Conservation (phyloP, 2,888 invertebrate species). For the Conops quadrifasciatus region DNA sequence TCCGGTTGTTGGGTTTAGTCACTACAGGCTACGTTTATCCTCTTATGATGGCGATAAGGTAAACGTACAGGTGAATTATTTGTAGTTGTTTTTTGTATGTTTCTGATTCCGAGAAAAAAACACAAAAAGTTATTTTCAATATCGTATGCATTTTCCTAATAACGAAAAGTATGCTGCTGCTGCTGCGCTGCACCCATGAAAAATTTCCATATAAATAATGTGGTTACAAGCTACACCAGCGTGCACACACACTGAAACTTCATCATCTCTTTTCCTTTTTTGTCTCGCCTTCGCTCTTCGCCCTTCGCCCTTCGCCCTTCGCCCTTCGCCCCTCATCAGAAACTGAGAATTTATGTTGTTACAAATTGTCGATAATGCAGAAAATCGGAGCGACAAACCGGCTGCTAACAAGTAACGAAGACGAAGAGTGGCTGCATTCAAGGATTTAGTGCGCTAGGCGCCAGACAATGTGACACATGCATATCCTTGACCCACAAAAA, state of each 20-base stretch:
- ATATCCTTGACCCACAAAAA: constrained; percentile 6
- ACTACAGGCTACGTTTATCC: constrained; percentile 18
- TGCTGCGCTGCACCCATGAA: background rate
- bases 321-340: too few species aligned
- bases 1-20: constrained; percentile 17
- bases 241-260: too few species aligned
- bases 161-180: too few species aligned
- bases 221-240: too few species aligned
- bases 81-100: background rate
- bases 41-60: constrained; percentile 21
- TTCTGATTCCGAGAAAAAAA: background rate
- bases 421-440: background rate
- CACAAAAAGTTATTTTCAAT: too few species aligned
- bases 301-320: too few species aligned
- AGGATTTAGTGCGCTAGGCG: background rate
- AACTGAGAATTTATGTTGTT: background rate
- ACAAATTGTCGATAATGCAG: constrained; percentile 1
- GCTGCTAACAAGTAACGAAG: background rate
- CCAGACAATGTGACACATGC: background rate
- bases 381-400: background rate
- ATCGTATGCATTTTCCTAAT: too few species aligned
- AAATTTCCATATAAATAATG: background rate
- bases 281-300: too few species aligned
- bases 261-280: too few species aligned
- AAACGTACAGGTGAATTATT: background rate